phyloP scores from a whole-genome alignment of 2,888 invertebrate species.

The Agriotes lineatus region DNA sequence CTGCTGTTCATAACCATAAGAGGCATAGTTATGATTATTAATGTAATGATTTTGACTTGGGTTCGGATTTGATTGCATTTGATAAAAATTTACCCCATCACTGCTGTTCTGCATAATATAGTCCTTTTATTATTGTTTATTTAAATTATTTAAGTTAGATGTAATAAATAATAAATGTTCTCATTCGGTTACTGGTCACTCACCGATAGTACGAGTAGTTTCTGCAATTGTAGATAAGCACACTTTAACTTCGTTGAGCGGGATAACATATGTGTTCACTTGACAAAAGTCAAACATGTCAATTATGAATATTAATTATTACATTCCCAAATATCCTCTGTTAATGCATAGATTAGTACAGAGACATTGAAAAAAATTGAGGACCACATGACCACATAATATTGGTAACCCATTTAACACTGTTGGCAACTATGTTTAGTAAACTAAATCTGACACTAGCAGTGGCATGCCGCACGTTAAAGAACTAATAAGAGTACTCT shows the following conservation, averaged over 20 bases:
- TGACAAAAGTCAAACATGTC: no score
- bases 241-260: conserved; percentile 2
- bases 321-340: no score
- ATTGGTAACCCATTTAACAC: no score
- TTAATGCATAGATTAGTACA: no score
- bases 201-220: background rate
- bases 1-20: background rate
- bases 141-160: conserved; percentile 1
- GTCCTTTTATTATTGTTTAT: background rate
- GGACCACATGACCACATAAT: no score
- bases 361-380: no score
- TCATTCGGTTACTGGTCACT: background rate
- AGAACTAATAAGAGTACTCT: no score
- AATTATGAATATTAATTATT: no score
- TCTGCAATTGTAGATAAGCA: background rate
- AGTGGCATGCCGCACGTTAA: no score
- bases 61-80: background rate
- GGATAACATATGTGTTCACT: background rate
- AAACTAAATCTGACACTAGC: no score
- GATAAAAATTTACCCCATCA: background rate
- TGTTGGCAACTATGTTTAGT: no score
- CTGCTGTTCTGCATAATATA: background rate
- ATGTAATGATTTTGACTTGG: conserved; percentile 3
- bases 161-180: background rate
- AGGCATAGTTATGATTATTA: background rate